Percentiles rank a stretch among this genome's conserved stretches.
phyloP scores from a whole-genome alignment of 2,888 invertebrate genomes.

The Maniola hyperantus region DNA sequence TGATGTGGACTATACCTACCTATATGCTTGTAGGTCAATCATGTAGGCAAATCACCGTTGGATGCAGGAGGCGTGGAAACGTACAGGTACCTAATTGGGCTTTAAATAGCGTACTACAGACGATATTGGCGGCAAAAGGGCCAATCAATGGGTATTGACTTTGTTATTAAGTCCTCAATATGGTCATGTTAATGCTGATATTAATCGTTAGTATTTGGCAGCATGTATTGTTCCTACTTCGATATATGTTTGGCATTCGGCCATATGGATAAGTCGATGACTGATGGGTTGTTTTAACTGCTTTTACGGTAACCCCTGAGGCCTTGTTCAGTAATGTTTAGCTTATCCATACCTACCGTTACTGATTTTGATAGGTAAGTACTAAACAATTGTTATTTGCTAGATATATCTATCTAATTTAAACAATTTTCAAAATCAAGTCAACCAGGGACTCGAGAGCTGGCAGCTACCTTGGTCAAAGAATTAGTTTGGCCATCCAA shows the following conservation, averaged over 20 bases:
- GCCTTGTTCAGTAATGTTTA: neutral
- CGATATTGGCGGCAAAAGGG: neutral
- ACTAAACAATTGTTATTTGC: too few relatives aligned
- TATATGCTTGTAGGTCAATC: neutral
- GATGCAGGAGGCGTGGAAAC: neutral
- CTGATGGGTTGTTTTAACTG: conserved; percentile 19
- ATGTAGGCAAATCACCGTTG: neutral
- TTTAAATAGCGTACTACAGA: neutral
- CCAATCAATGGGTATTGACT: neutral
- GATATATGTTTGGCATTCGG: conserved; percentile 32
- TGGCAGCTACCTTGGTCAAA: too few relatives aligned
- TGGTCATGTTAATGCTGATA: conserved; percentile 8
- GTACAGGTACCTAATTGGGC: neutral
- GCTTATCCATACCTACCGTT: neutral
- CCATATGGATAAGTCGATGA: conserved; percentile 26
- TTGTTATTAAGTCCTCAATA: neutral
- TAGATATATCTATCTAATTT: too few relatives aligned
- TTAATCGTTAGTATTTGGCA: conserved; percentile 14
- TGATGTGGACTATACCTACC: too few relatives aligned
- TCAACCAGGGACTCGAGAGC: too few relatives aligned
- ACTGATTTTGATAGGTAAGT: neutral
- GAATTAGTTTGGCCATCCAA: too few relatives aligned
- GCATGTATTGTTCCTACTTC: conserved; percentile 9
- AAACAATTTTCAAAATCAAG: too few relatives aligned
- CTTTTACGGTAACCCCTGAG: conserved; percentile 5